phyloP scores from a whole-genome alignment of 1,140 invertebrate species.

The Lepidostoma basale region DNA sequence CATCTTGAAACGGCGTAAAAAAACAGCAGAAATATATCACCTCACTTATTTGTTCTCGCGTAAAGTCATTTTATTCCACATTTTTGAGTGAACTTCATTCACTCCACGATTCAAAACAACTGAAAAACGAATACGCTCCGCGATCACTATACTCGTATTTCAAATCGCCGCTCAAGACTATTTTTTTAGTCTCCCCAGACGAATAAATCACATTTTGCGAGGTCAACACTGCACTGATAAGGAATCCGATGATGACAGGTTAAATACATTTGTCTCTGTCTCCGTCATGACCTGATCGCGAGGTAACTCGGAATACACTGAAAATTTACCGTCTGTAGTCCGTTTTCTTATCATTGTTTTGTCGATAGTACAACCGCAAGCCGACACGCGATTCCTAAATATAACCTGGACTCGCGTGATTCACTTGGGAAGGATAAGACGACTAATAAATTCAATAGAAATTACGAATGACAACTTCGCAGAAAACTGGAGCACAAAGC shows the following conservation, averaged over 20 bases:
- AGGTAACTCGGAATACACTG: constrained; percentile 7
- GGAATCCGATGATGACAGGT: neutral
- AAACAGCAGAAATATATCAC: no score
- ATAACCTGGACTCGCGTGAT: constrained; percentile 11
- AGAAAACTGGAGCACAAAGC: constrained; percentile 7
- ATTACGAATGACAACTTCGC: neutral
- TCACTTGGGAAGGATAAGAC: neutral
- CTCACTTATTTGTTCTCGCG: no score
- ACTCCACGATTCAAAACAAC: neutral
- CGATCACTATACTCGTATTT: no score
- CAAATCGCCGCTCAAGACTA: no score
- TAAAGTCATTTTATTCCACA: no score
- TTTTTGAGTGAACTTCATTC: neutral
- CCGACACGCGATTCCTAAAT: constrained; percentile 16
- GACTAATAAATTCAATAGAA: constrained; percentile 12
- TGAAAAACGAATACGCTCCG: neutral
- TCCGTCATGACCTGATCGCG: constrained; percentile 3
- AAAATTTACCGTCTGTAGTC: neutral
- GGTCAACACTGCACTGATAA: constrained; percentile 11
- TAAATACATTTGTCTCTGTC: neutral
- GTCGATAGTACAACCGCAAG: constrained; percentile 33
- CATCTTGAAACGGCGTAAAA: constrained; percentile 15
- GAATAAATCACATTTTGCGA: constrained; percentile 14
- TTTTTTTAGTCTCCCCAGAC: no score
- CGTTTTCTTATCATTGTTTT: constrained; percentile 33